phyloP scores from a whole-genome alignment of 2,888 invertebrate genomes.

The Eristalis pertinax region DNA sequence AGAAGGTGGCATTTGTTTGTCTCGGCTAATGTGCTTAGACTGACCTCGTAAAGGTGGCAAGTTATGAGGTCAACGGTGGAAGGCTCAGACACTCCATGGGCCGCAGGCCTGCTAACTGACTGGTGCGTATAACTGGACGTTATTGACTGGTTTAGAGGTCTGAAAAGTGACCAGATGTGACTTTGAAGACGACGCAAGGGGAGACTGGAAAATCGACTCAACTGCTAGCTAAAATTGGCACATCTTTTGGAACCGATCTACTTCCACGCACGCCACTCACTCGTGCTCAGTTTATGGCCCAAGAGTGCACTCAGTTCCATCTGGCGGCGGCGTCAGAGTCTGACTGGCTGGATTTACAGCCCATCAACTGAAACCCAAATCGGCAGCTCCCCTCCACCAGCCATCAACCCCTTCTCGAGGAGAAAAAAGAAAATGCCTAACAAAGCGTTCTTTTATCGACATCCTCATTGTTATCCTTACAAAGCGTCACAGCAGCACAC shows the following conservation, averaged over 20 bases:
- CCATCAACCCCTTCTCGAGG: slow-evolving; percentile 34
- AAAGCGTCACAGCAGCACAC: neutral
- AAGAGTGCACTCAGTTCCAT: neutral
- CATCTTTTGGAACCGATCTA: neutral
- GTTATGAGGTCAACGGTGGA: no score
- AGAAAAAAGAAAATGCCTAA: neutral
- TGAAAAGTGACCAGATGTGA: no score
- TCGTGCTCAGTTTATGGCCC: neutral
- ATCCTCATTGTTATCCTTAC: slow-evolving; percentile 38
- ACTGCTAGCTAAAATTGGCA: no score
- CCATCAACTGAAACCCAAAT: neutral
- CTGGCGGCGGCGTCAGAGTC: neutral
- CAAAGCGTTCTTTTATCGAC: slow-evolving; percentile 34
- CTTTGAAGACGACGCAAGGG: no score
- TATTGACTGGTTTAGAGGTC: no score
- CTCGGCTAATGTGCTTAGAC: neutral
- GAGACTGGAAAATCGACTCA: no score
- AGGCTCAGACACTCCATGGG: no score
- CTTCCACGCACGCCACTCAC: neutral
- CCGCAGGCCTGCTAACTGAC: no score
- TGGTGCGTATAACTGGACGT: no score
- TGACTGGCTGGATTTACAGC: neutral
- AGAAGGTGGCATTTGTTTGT: neutral
- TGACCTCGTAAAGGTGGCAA: neutral
- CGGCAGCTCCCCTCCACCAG: neutral